Percentiles rank a stretch among this genome's conserved stretches.
Evolutionary conservation across 2,797 vertebrate genomes (phyloP).

Genomic region (Linurgus olivaceus): DNA sequence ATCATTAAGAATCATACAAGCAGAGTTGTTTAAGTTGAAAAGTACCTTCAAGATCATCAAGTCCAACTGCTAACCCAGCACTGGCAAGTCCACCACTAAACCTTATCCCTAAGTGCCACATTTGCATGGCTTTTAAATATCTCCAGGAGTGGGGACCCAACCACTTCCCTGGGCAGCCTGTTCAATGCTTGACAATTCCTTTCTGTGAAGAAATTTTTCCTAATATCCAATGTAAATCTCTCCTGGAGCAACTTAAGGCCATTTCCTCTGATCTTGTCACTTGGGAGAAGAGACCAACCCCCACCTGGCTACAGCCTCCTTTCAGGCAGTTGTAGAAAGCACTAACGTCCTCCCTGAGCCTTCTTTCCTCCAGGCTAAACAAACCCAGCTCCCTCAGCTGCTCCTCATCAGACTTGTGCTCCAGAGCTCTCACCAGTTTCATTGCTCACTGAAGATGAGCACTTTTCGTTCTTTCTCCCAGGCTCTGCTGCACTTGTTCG

Average conservation of each 20-base stretch:
- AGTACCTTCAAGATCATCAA: not conserved
- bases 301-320: not conserved
- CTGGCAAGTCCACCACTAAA: not conserved
- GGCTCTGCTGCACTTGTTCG: not conserved
- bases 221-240: not conserved
- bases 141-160: not conserved
- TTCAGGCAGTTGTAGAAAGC: not conserved
- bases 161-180: not conserved
- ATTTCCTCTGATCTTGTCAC: not conserved
- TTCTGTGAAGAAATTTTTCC: not conserved
- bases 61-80: not conserved
- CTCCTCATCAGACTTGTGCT: not conserved
- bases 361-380: not conserved
- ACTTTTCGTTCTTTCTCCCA: fast-evolving
- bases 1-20: not conserved
- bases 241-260: not conserved
- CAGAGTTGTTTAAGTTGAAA: not conserved
- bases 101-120: not conserved
- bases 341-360: not conserved
- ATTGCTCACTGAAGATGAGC: not conserved
- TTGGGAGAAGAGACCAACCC: not conserved
- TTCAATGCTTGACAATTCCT: not conserved
- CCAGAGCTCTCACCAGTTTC: not conserved
- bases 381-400: not conserved
- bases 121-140: not conserved